These are phyloP conservation scores for Pachypanchax playfairii DNA, from an alignment of 2,113 vertebrate species.

Conservation along the genomic window DNA sequence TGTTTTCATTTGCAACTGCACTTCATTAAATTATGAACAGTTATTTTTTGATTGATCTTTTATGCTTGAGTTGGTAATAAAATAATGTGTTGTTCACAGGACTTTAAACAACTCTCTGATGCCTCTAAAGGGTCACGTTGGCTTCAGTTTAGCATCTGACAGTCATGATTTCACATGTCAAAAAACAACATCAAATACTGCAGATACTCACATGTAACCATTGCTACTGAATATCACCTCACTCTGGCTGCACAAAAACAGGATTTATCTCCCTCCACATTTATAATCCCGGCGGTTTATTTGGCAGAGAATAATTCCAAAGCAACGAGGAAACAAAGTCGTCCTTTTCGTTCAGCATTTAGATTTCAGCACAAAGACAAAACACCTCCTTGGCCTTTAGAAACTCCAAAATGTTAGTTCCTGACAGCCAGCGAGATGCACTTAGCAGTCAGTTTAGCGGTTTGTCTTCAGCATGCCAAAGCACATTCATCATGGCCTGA, in stretches of 20 bases:
- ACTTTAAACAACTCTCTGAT: too few relatives aligned
- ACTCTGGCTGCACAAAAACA: conserved; percentile 41
- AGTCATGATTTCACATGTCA: neutral
- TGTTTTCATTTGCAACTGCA: too few relatives aligned
- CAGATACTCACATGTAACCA: conserved; percentile 75
- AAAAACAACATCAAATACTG: conserved; percentile 10
- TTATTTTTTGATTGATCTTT: too few relatives aligned
- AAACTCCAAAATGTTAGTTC: conserved; percentile 39
- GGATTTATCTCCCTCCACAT: conserved; percentile 58
- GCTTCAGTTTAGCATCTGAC: too few relatives aligned
- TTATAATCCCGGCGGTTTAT: conserved; percentile 65
- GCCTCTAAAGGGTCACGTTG: too few relatives aligned
- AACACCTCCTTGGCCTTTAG: conserved; percentile 15
- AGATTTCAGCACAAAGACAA: conserved; percentile 9
- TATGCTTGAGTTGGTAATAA: too few relatives aligned
- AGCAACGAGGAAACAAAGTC: conserved; percentile 14
- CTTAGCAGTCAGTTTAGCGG: conserved; percentile 47
- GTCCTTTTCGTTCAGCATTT: conserved; percentile 12
- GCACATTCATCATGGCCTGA: conserved; percentile 65
- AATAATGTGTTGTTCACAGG: too few relatives aligned
- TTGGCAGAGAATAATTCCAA: conserved; percentile 48
- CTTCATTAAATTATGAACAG: too few relatives aligned
- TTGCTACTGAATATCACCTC: conserved; percentile 58
- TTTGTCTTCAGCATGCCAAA: conserved; percentile 50
- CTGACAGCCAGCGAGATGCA: conserved; percentile 15